A percentile compares a stretch with the other conserved stretches of the same genome.
Conservation (phyloP, 2,797 vertebrate species). For the Hybognathus amarus region DNA sequence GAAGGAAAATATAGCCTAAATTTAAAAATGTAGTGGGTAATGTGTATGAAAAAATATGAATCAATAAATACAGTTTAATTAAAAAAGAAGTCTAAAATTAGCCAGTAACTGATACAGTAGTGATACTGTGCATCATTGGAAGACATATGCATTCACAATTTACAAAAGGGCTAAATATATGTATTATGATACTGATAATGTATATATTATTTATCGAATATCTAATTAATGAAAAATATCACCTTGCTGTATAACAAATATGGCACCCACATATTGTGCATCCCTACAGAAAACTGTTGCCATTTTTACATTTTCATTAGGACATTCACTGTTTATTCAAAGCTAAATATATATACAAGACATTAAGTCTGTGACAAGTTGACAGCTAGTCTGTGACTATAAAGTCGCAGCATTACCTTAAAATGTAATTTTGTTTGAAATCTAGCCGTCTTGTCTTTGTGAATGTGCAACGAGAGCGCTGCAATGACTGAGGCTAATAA, state of each 20-base stretch:
- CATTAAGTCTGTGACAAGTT: background rate
- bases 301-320: background rate
- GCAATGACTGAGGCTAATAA: background rate
- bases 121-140: background rate
- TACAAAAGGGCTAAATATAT: background rate
- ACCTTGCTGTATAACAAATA: background rate
- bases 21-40: too few species aligned
- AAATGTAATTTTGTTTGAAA: background rate
- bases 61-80: background rate
- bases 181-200: background rate
- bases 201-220: background rate
- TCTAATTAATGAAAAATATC: background rate
- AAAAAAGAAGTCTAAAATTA: background rate
- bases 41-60: background rate
- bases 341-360: too few species aligned
- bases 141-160: background rate
- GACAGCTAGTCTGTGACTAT: background rate
- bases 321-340: background rate
- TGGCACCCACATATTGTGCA: background rate
- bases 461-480: background rate
- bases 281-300: background rate
- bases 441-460: background rate
- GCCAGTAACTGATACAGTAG: background rate
- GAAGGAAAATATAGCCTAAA: background rate
- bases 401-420: background rate